These are phyloP conservation scores for Brachyptera risi DNA, from an alignment of 2,888 invertebrate genomes.

Conservation along the genomic window DNA sequence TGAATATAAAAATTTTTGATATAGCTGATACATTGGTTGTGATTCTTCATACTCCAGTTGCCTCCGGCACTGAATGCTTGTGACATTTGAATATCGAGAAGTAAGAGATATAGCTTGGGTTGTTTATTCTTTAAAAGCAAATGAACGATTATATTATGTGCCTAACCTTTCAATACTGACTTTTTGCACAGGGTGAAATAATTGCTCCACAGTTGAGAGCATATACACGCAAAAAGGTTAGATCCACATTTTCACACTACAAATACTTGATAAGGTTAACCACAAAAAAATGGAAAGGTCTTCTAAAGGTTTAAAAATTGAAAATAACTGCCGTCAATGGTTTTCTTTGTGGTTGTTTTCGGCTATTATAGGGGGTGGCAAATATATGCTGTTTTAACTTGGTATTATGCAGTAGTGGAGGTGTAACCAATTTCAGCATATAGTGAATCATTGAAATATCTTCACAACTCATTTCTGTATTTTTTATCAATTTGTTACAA, in stretches of 20 bases:
- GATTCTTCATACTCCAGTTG: too few species aligned
- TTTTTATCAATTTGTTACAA: too few species aligned
- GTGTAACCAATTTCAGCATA: too few species aligned
- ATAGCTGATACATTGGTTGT: too few species aligned
- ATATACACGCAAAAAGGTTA: constrained; percentile 27
- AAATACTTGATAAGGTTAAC: constrained; percentile 25
- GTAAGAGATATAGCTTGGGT: neutral
- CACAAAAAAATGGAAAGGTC: constrained; percentile 8
- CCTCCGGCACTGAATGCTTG: neutral
- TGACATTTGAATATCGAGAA: neutral
- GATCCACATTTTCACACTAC: neutral
- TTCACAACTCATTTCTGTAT: too few species aligned
- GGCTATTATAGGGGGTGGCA: too few species aligned
- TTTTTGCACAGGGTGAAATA: neutral
- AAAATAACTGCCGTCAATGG: too few species aligned
- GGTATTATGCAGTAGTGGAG: too few species aligned
- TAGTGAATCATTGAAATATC: too few species aligned
- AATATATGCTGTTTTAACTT: too few species aligned
- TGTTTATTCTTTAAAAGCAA: neutral
- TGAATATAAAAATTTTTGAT: too few species aligned
- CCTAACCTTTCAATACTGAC: neutral
- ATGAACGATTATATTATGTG: neutral
- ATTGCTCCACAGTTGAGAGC: constrained; percentile 16
- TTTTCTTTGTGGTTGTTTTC: too few species aligned
- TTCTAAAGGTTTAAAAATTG: neutral